Conservation (phyloP, 53 echinoderm and acorn worm genomes). For the Arbacia lixula region DNA sequence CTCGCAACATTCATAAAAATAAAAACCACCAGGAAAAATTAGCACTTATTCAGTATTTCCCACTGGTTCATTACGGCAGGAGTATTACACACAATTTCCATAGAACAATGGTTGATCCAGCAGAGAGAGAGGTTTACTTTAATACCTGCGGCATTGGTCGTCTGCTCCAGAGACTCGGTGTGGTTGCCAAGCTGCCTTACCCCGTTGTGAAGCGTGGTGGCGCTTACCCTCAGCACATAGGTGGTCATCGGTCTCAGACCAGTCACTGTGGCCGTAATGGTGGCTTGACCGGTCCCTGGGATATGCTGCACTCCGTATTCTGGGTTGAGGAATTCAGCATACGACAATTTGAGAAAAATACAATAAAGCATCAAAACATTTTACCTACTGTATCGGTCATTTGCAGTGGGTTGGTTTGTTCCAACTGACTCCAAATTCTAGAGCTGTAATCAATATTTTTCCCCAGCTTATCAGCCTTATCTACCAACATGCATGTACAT, state of each 20-base stretch:
- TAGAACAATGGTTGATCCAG: too few species aligned
- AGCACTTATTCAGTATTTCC: not conserved
- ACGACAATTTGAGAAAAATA: not conserved
- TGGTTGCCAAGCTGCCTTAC: conserved; percentile 74
- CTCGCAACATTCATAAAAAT: not conserved
- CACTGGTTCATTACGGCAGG: not conserved
- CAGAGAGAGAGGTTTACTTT: not conserved
- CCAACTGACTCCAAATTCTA: too few species aligned
- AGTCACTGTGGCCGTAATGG: conserved; percentile 58
- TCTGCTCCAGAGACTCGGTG: conserved; percentile 67
- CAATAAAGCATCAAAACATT: not conserved
- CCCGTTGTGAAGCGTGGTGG: conserved; percentile 67
- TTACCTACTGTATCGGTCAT: too few species aligned
- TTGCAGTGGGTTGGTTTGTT: too few species aligned
- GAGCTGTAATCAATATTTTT: too few species aligned
- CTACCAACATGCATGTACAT: too few species aligned
- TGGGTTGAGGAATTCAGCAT: not conserved
- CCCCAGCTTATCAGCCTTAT: too few species aligned
- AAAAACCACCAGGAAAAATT: too few species aligned
- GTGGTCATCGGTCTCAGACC: conserved; percentile 68
- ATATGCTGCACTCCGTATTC: conserved; percentile 45
- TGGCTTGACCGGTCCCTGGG: conserved; percentile 65
- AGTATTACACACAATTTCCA: too few species aligned
- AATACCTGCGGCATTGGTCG: conserved; percentile 76
- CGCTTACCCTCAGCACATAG: conserved; percentile 78